Percentiles rank a stretch among this genome's conserved stretches.
phyloP scores from a whole-genome alignment of 2,888 invertebrate species.

The Drosophila paranaensis region DNA sequence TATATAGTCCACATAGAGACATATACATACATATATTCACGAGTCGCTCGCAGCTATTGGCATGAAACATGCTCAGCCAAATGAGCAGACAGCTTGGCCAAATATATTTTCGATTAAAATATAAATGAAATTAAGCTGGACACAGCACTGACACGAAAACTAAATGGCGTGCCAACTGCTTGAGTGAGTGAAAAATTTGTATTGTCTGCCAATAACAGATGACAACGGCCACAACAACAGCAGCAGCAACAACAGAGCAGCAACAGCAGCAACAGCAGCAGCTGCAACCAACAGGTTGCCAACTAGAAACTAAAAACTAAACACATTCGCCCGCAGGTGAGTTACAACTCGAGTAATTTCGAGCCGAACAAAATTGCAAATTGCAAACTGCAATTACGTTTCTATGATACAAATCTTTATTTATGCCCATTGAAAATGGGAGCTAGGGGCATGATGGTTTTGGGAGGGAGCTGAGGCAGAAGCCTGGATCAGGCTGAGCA shows the following conservation, averaged over 20 bases:
- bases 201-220: constrained; percentile 55
- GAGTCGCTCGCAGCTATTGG: constrained; percentile 13
- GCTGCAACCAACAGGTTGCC: constrained; percentile 67
- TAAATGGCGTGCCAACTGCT: constrained; percentile 66
- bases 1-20: neutral
- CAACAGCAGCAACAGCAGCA: constrained; percentile 10
- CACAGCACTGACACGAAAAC: constrained; percentile 68
- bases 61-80: constrained; percentile 18
- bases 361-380: neutral
- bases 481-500: neutral
- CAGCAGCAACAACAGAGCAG: constrained; percentile 4
- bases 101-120: constrained; percentile 76
- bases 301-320: constrained; percentile 11
- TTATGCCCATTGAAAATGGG: neutral
- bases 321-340: constrained; percentile 32
- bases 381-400: constrained; percentile 9
- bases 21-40: constrained; percentile 19
- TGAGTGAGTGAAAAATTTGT: constrained; percentile 35
- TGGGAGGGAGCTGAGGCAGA: neutral
- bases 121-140: constrained; percentile 77
- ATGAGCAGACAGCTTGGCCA: constrained; percentile 49
- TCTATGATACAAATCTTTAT: neutral
- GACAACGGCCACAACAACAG: constrained; percentile 21
- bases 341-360: constrained; percentile 20
- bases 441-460: no score